These are phyloP conservation scores for Morphnarchus princeps DNA, from an alignment of 2,113 vertebrate genomes.

Conservation along the genomic window DNA sequence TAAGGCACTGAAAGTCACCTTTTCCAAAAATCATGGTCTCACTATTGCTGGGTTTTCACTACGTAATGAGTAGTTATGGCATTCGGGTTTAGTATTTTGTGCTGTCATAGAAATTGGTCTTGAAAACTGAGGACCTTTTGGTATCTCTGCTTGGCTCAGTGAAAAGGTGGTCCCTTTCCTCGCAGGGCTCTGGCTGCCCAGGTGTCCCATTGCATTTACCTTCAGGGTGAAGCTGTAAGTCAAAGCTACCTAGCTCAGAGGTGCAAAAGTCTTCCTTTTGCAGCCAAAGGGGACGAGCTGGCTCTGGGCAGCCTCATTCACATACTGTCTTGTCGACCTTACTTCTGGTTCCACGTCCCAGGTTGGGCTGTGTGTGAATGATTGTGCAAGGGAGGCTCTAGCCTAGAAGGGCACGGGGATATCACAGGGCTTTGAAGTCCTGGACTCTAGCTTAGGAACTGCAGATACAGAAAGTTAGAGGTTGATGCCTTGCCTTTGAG, in stretches of 20 bases:
- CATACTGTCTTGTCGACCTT: not conserved
- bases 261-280: not conserved
- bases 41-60: not conserved
- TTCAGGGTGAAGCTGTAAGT: not conserved
- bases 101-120: not conserved
- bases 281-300: fast-evolving
- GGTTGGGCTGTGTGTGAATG: not conserved
- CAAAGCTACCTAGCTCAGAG: not conserved
- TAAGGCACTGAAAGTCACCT: not conserved
- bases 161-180: not conserved
- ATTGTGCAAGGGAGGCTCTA: not conserved
- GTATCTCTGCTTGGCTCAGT: not conserved
- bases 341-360: not conserved
- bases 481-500: not conserved
- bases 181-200: not conserved
- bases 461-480: not conserved
- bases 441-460: not conserved
- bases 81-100: not conserved
- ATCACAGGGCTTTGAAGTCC: not conserved
- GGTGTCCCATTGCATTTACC: not conserved
- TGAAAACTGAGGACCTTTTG: not conserved
- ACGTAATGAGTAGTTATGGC: not conserved
- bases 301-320: not conserved
- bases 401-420: not conserved
- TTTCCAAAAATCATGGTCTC: not conserved